Conservation (phyloP, 1,140 invertebrate genomes). For the Psix sp. region DNA sequence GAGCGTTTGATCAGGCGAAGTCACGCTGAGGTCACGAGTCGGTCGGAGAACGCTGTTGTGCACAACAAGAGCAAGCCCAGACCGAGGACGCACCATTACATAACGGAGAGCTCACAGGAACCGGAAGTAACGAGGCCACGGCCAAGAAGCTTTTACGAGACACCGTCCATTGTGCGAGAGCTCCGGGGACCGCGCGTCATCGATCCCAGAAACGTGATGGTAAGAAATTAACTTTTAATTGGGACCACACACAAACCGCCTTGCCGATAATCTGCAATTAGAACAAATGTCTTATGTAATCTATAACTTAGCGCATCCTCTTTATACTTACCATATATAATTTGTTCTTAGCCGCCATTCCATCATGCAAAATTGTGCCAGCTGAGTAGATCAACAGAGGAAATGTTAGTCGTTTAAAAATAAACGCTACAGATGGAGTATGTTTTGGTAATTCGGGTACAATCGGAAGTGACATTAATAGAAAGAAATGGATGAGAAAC, state of each 20-base stretch:
- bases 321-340: too few relatives aligned
- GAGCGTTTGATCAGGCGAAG: constrained; percentile 67
- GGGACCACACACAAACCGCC: constrained; percentile 1
- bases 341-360: too few relatives aligned
- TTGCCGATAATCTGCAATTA: not conserved
- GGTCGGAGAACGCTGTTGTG: constrained; percentile 66
- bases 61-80: constrained; percentile 67
- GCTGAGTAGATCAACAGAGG: too few relatives aligned
- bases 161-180: constrained; percentile 67
- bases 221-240: constrained; percentile 37
- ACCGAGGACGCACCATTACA: constrained; percentile 70
- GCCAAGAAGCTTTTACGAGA: constrained; percentile 74
- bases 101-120: constrained; percentile 65
- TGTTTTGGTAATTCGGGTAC: too few relatives aligned
- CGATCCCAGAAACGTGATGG: constrained; percentile 64
- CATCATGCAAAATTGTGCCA: too few relatives aligned
- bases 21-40: constrained; percentile 66
- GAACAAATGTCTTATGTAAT: too few relatives aligned
- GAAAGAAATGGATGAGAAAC: too few relatives aligned
- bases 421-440: too few relatives aligned
- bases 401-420: too few relatives aligned
- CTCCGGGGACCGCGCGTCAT: constrained; percentile 65
- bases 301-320: too few relatives aligned
- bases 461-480: too few relatives aligned
- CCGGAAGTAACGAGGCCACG: constrained; percentile 67